Conservation (phyloP, 1,140 invertebrate species). For the Listronotus oregonensis region DNA sequence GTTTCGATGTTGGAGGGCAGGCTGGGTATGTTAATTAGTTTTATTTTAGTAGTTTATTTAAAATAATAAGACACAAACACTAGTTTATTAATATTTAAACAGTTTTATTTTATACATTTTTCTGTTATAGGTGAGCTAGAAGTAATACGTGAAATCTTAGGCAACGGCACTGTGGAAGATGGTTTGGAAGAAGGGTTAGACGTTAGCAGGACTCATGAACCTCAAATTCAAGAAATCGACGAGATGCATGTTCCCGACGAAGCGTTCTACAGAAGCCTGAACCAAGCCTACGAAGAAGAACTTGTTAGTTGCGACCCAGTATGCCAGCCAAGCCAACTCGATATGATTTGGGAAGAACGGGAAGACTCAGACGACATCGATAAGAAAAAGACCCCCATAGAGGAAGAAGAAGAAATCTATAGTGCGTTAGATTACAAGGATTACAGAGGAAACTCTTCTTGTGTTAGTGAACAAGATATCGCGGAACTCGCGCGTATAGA, state of each 20-base stretch:
- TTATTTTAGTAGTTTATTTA: no score
- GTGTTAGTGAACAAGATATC: conserved; percentile 77
- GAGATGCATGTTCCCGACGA: conserved; percentile 72
- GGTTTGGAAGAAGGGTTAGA: conserved; percentile 66
- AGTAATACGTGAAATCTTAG: conserved; percentile 65
- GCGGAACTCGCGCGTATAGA: conserved; percentile 74
- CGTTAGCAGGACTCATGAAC: conserved; percentile 49
- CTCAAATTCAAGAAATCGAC: conserved; percentile 61
- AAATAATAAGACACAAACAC: no score
- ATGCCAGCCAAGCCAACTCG: conserved; percentile 69
- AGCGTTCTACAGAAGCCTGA: conserved; percentile 86
- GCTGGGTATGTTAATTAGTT: conserved; percentile 12
- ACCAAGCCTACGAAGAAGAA: conserved; percentile 84
- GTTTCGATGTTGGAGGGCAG: conserved; percentile 37
- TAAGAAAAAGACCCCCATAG: conserved; percentile 56
- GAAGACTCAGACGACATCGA: conserved; percentile 58
- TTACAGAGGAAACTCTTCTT: conserved; percentile 74
- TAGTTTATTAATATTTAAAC: no score
- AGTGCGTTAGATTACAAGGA: conserved; percentile 79
- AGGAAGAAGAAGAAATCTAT: conserved; percentile 69
- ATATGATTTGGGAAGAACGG: conserved; percentile 80
- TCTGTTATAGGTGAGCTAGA: conserved; percentile 57
- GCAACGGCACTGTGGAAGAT: conserved; percentile 65
- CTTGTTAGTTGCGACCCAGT: conserved; percentile 68
- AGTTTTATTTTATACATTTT: no score